Conservation (phyloP, 2,797 vertebrate genomes). For the Hephaestus fuliginosus region DNA sequence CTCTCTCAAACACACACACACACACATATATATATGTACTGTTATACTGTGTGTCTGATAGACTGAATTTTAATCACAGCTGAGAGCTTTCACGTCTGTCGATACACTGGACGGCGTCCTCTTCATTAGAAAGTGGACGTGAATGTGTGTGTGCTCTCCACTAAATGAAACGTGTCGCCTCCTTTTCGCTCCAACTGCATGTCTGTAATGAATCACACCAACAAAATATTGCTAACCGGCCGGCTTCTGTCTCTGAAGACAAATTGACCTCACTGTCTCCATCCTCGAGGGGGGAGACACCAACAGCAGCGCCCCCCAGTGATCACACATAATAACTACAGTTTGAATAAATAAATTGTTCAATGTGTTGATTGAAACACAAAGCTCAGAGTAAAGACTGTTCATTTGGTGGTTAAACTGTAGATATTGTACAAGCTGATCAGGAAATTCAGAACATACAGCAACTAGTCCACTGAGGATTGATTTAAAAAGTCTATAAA, state of each 20-base stretch:
- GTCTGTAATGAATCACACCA: slow-evolving; percentile 60
- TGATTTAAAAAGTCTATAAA: not conserved
- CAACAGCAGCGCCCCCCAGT: slow-evolving; percentile 17
- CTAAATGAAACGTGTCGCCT: slow-evolving; percentile 66
- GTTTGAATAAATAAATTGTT: not conserved
- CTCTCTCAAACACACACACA: too few species aligned
- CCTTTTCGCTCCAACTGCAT: slow-evolving; percentile 40
- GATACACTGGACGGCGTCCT: slow-evolving; percentile 46
- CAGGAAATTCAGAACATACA: not conserved
- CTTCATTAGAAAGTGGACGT: slow-evolving; percentile 61
- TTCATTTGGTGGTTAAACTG: not conserved
- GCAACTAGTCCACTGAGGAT: not conserved
- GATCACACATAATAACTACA: not conserved
- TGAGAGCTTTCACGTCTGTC: slow-evolving; percentile 72
- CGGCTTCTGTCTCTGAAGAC: slow-evolving; percentile 4
- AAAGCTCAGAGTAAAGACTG: too few species aligned
- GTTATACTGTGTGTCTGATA: slow-evolving; percentile 16
- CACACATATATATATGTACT: too few species aligned
- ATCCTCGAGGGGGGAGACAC: not conserved
- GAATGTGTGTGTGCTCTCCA: slow-evolving; percentile 39
- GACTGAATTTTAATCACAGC: slow-evolving; percentile 69
- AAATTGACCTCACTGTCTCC: slow-evolving; percentile 16
- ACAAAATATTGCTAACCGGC: slow-evolving; percentile 27
- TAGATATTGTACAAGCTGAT: not conserved
- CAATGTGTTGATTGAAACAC: not conserved